These are phyloP conservation scores for Xestia xanthographa DNA, from an alignment of 2,888 invertebrate species.

Conservation along the genomic window DNA sequence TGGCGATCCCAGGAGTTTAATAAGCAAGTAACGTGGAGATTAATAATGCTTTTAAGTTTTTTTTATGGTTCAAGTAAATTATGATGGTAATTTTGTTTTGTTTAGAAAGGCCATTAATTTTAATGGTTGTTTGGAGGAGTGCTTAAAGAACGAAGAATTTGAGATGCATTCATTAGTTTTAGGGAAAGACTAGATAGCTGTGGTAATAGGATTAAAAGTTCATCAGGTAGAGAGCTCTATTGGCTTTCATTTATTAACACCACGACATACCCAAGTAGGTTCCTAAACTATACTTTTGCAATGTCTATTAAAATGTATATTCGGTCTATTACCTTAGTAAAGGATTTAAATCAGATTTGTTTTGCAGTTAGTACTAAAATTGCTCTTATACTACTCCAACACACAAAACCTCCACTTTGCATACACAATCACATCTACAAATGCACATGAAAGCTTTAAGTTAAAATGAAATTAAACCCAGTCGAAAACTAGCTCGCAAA, in stretches of 20 bases:
- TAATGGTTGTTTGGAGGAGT: slow-evolving; percentile 27
- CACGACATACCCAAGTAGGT: neutral
- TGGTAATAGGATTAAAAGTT: neutral
- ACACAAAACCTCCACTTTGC: neutral
- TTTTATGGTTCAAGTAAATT: slow-evolving; percentile 46
- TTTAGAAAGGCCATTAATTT: slow-evolving; percentile 38
- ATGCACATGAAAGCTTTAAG: neutral
- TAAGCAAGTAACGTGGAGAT: slow-evolving; percentile 54
- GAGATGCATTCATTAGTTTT: neutral
- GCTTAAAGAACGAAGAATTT: slow-evolving; percentile 6
- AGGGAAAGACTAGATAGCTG: no score
- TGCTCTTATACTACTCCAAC: neutral
- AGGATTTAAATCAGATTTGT: neutral
- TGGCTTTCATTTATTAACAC: neutral
- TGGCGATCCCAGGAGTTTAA: slow-evolving; percentile 59
- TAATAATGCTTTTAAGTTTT: slow-evolving; percentile 52
- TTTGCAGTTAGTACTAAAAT: neutral
- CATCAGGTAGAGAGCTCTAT: neutral
- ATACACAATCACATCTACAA: neutral
- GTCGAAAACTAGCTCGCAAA: slow-evolving; percentile 10
- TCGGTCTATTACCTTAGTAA: neutral
- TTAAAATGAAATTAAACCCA: slow-evolving; percentile 3
- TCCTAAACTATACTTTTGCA: neutral
- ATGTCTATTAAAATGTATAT: neutral
- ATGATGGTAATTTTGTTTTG: slow-evolving; percentile 48